These are phyloP conservation scores for Caenorhabditis sp. DNA, from an alignment of 2,888 invertebrate genomes.

Conservation along the genomic window DNA sequence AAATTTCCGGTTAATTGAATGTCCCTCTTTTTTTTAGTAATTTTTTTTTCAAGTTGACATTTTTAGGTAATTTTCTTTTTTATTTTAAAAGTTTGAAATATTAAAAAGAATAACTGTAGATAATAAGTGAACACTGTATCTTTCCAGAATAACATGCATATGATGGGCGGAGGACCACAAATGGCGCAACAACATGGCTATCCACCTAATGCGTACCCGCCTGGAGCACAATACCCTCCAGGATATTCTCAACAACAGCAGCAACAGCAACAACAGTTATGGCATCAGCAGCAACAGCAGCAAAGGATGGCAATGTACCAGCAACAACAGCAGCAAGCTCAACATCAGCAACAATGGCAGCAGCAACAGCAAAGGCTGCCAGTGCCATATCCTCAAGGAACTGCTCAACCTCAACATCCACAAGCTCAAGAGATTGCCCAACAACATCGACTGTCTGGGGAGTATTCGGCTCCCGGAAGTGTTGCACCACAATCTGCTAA, in stretches of 20 bases:
- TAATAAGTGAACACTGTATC: neutral
- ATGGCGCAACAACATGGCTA: slow-evolving; percentile 15
- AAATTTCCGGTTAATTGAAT: no score
- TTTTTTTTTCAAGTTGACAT: no score
- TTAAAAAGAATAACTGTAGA: no score
- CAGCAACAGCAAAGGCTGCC: slow-evolving; percentile 25
- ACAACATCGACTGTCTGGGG: slow-evolving; percentile 34
- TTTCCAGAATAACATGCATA: neutral
- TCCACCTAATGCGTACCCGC: slow-evolving; percentile 13
- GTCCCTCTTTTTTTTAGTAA: no score
- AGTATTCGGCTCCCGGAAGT: slow-evolving; percentile 5
- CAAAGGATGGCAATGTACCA: slow-evolving; percentile 26
- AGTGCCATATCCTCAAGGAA: slow-evolving; percentile 33
- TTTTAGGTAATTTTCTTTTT: no score
- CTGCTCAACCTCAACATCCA: neutral
- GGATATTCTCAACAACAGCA: slow-evolving; percentile 40
- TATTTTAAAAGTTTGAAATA: no score
- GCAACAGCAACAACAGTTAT: slow-evolving; percentile 32
- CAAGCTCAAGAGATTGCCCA: slow-evolving; percentile 4
- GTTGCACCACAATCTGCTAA: neutral
- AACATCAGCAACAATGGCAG: slow-evolving; percentile 16
- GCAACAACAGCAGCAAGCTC: slow-evolving; percentile 31
- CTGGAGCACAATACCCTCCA: slow-evolving; percentile 16
- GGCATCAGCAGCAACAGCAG: slow-evolving; percentile 28
- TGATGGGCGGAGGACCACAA: neutral